Conservation (phyloP, 2,888 invertebrate species). For the Cantharis nigra region DNA sequence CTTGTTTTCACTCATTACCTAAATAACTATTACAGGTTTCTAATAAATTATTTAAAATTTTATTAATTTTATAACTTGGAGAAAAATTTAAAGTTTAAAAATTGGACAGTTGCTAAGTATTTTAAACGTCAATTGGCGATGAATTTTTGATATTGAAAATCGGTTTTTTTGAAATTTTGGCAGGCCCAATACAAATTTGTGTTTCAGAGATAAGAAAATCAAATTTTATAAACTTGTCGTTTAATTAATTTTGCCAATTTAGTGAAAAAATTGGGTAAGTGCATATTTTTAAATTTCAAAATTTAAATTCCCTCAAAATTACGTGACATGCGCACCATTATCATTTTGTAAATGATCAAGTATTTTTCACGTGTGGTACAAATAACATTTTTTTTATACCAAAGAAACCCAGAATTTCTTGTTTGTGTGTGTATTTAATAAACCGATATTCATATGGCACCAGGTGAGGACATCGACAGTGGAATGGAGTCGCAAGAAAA, state of each 20-base stretch:
- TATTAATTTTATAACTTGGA: neutral
- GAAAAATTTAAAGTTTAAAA: neutral
- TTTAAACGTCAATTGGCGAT: neutral
- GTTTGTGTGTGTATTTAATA: neutral
- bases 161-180: neutral
- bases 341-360: neutral
- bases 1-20: too few species aligned
- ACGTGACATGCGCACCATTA: neutral
- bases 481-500: conserved; percentile 61
- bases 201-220: neutral
- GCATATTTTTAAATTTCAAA: neutral
- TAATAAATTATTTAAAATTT: neutral
- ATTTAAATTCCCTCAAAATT: neutral
- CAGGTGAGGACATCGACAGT: conserved; percentile 59
- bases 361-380: neutral
- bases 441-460: conserved; percentile 51
- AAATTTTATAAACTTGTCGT: neutral
- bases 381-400: neutral
- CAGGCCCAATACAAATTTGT: neutral
- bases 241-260: neutral
- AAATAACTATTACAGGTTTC: too few species aligned
- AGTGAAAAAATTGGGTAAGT: neutral
- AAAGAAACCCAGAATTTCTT: neutral
- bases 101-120: neutral
- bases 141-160: neutral